Evolutionary conservation across 2,113 vertebrate genomes (phyloP), one percentile per base, ranked within the genome.

Genomic region (Ancistrus triradiatus): DNA sequence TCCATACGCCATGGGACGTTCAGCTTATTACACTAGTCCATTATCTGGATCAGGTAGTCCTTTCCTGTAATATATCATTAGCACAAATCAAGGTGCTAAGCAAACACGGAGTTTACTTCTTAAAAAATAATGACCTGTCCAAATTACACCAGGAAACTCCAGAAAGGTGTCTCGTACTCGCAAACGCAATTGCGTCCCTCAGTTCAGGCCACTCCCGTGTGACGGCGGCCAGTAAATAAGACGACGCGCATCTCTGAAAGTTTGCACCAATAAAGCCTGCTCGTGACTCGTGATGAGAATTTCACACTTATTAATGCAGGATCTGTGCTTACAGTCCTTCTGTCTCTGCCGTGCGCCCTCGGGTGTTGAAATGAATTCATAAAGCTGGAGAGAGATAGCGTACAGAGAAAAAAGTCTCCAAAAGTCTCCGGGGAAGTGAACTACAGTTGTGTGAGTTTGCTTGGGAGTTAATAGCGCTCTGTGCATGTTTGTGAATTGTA

Each of bases 401-500:
- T 14, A 58, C 37, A 14, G 38, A 46, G 55, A 22, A 37, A 43
- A 22, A 31, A 72, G 27, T 31, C 27, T 31, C 27, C 67, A 76
- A 75, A 74, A 68, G 78, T 80, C 81, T 76, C 80, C 63, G 63
- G 75, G 81, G 81, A 77, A 77, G 74, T 71, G 77, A 79, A 76
- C 82, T 74, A 77, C 57, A 76, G 78, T 74, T 79, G 78, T 80
- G 76, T 78, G 80, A 83, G 76, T 78, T 77, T 83, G 82, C 83
- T 77, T 84, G 87, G n/a, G n/a, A n/a, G n/a, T 81, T 81, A 80
- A 82, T 81, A 80, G 82, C 76, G 78, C 81, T 81, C 84, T 82
- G 82, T 9, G 78, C 82, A 81, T 80, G 81, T 84, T 83, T 85
- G 81, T 84, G 81, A 83, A 83, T 83, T 83, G 77, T 77, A 83